Base-by-base conservation (phyloP, 2,797 vertebrate genomes). In the Tadarida brasiliensis region DNA sequence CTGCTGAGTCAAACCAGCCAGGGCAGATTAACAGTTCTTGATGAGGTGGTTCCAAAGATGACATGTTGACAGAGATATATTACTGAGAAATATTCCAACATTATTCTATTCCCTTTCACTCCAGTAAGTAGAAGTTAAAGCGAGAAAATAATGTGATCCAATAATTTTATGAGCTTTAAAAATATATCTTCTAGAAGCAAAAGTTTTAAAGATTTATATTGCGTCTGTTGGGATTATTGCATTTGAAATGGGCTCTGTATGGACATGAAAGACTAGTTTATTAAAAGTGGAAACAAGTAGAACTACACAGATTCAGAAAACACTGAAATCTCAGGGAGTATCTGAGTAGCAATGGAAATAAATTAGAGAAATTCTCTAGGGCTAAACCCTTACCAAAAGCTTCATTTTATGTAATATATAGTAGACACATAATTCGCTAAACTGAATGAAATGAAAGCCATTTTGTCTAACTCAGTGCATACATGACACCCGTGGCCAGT, bases 401-500 rank as follows among this genome's bases (percentile, higher is more conserved):
- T 91, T 17, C 35, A 3, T 87, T 91, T 93, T 59, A 68, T 74
- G 47, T 91, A 76, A 87, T 59, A 57, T 11, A 30, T 7, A n/a
- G 17, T 33, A 68, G 47, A 16, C 28, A 91, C 63, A 17, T 39
- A 65, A 5, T 56, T 87, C 71, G 30, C 67, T 77, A 94, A 71
- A 61, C 9, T 67, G 61, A 82, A 88, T 57, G 67, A 80, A 57
- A n/a, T 33, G 78, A 65, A 82, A 76, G 14, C 4, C 49, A 76
- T 81, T 92, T 93, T 88, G 6, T 24, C 94, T 96, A 68, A 81
- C n/a, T 76, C 68, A 77, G 35, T 82, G 54, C 0, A 24, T 1
- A 30, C 5, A 11, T 4, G 17, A 19, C 35, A 51, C 16, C 16
- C 49, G 28, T 28, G 20, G 30, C n/a, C 35, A 63, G 39, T 30